Evolutionary conservation across 1,140 invertebrate species (phyloP).

Genomic region (Carcinoscorpius rotundicauda): DNA sequence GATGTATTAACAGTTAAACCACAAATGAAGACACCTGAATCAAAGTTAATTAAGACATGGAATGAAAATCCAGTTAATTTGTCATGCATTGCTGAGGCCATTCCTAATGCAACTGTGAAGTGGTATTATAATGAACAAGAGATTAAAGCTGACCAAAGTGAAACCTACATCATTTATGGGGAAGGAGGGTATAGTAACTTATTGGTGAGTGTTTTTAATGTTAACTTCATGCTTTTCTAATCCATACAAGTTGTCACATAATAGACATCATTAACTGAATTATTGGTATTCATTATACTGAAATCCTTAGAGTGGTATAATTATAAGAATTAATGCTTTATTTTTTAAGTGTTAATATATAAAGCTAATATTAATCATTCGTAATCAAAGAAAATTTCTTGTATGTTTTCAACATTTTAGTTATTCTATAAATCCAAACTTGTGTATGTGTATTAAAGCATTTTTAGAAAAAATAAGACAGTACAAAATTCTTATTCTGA

Average conservation of each 20-base stretch:
- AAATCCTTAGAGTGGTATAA: no score
- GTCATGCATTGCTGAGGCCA: slow-evolving; percentile 69
- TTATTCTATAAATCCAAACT: no score
- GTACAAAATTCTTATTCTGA: no score
- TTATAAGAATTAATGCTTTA: no score
- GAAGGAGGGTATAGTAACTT: slow-evolving; percentile 8
- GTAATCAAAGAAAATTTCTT: no score
- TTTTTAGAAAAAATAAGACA: no score
- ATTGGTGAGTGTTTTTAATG: slow-evolving; percentile 5
- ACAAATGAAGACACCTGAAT: slow-evolving; percentile 1
- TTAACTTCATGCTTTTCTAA: no score
- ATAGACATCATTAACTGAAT: background rate
- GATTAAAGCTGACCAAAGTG: slow-evolving; percentile 14
- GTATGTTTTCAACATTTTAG: no score
- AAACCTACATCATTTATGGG: slow-evolving; percentile 9
- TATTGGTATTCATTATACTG: background rate
- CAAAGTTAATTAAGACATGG: slow-evolving; percentile 46
- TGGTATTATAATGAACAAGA: slow-evolving; percentile 48
- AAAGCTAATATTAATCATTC: no score
- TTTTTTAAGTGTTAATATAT: no score
- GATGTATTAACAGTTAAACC: background rate
- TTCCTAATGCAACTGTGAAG: slow-evolving; percentile 79
- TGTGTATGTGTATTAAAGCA: no score
- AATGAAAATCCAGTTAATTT: slow-evolving; percentile 61
- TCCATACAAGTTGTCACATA: background rate